Conservation (phyloP, 2,113 vertebrate species). For the Gallinago undulata region DNA sequence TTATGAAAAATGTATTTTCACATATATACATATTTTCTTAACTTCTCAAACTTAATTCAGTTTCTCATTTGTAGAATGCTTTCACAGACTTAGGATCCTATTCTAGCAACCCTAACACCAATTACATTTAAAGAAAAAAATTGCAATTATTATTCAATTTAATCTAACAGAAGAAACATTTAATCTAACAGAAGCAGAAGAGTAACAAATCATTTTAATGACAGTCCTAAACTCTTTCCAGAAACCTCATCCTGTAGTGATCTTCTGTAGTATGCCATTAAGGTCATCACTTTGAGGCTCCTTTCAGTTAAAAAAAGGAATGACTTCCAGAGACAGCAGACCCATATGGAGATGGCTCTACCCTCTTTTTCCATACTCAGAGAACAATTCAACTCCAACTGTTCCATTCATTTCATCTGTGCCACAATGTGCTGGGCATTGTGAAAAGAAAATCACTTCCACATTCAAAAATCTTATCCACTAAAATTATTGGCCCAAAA, state of each 20-base stretch:
- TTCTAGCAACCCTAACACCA: background rate
- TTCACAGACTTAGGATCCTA: background rate
- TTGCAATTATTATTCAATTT: background rate
- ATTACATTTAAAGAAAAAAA: background rate
- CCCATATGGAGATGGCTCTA: background rate
- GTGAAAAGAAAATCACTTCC: background rate
- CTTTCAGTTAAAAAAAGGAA: background rate
- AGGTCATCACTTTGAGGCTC: background rate
- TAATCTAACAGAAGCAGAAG: background rate
- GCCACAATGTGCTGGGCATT: rapidly evolving
- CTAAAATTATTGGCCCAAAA: background rate
- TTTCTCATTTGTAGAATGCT: background rate
- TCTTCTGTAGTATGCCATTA: background rate
- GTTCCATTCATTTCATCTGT: background rate
- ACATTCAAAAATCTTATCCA: background rate
- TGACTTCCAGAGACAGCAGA: background rate
- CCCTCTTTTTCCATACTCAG: background rate
- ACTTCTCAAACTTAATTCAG: background rate
- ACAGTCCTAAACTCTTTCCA: background rate
- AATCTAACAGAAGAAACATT: background rate
- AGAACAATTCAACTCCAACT: background rate
- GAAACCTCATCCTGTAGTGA: background rate
- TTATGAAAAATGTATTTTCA: background rate
- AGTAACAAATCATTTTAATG: background rate
- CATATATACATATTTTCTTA: background rate